Percentiles rank a stretch among this genome's conserved stretches.
Evolutionary conservation across 2,797 vertebrate species (phyloP).

Genomic region (Galago senegalensis): DNA sequence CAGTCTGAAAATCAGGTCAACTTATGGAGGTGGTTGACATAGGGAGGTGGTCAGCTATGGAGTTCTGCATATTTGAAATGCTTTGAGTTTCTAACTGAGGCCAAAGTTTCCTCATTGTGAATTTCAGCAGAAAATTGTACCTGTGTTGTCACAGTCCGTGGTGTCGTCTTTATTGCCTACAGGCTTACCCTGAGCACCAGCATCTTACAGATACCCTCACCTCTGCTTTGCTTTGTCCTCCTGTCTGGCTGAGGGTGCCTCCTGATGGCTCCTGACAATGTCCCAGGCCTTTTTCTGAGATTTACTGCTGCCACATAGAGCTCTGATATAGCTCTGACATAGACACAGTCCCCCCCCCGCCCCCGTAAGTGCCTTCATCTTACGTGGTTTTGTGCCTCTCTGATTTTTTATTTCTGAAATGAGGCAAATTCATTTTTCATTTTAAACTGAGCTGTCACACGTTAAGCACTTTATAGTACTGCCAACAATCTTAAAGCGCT

Average conservation of each 20-base stretch:
- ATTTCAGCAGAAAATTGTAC: not conserved
- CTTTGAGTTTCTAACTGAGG: not conserved
- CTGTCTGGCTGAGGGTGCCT: not conserved
- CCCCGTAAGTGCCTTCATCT: not conserved
- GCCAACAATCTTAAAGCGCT: not conserved
- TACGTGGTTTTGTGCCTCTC: not conserved
- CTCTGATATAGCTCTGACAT: not conserved
- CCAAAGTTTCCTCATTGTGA: not conserved
- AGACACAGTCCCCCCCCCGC: not conserved
- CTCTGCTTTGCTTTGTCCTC: not conserved
- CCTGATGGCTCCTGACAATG: not conserved
- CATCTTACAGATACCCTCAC: not conserved
- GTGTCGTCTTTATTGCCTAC: not conserved
- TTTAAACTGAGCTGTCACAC: constrained; percentile 44
- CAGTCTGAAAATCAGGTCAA: too few species aligned
- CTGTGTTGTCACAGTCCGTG: not conserved
- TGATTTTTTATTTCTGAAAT: constrained; percentile 25
- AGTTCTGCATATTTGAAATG: not conserved
- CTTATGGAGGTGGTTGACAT: too few species aligned
- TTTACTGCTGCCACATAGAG: not conserved
- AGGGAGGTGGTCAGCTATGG: too few species aligned
- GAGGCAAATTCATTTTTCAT: not conserved
- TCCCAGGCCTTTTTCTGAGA: not conserved
- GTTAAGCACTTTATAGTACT: not conserved
- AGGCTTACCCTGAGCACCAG: not conserved